Percentiles rank a stretch among this genome's conserved stretches.
Conservation (phyloP, 2,113 vertebrate genomes). For the Pangasianodon hypophthalmus region DNA sequence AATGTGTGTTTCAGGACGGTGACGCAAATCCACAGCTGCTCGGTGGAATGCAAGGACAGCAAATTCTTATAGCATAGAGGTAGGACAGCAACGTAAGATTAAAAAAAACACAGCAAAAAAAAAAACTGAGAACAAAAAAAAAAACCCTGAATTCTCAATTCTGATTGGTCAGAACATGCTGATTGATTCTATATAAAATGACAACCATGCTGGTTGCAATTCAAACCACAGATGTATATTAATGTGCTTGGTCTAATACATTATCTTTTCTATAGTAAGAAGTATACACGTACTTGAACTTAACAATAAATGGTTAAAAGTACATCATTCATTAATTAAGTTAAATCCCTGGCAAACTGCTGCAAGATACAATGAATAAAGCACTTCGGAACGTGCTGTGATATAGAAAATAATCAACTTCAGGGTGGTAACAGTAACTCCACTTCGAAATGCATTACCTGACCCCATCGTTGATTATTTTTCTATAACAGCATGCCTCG, state of each 20-base stretch:
- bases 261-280: no score
- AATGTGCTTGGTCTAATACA: no score
- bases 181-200: background rate
- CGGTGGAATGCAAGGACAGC: constrained; percentile 44
- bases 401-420: background rate
- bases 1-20: constrained; percentile 35
- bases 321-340: no score
- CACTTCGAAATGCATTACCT: background rate
- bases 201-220: no score
- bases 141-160: background rate
- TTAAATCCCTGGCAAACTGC: no score
- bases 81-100: background rate
- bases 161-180: background rate
- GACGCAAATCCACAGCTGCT: constrained; percentile 49
- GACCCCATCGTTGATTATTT: background rate
- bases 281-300: no score
- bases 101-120: background rate
- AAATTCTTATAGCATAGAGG: constrained; percentile 29
- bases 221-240: no score
- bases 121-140: background rate
- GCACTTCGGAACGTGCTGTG: background rate
- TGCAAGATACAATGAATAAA: no score
- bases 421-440: background rate
- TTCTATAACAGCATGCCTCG: background rate
- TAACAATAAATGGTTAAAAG: background rate